These are phyloP conservation scores for Oenanthe melanoleuca DNA, from an alignment of 2,113 vertebrate genomes.

Conservation along the genomic window DNA sequence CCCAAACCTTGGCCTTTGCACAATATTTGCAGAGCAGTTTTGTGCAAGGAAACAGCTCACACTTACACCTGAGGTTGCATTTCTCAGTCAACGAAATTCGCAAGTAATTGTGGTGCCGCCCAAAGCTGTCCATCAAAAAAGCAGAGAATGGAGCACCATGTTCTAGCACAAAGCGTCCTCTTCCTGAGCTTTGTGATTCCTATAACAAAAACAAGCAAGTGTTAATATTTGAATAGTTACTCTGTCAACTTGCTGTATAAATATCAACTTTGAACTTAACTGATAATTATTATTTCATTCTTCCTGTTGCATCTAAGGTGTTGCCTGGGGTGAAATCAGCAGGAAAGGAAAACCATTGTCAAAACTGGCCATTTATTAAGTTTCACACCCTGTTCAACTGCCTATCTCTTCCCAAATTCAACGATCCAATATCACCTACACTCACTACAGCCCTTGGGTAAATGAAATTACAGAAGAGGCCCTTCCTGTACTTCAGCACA, in stretches of 20 bases:
- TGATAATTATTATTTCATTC: not conserved
- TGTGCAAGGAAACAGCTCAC: not conserved
- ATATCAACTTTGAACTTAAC: not conserved
- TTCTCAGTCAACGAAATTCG: conserved; percentile 96
- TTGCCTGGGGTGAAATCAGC: too few species aligned
- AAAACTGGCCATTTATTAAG: not conserved
- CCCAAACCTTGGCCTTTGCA: not conserved
- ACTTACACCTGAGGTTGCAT: conserved; percentile 97
- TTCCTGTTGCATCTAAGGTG: too few species aligned
- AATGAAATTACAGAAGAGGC: not conserved
- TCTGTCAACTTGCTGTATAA: not conserved
- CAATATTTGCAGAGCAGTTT: not conserved
- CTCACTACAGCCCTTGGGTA: not conserved
- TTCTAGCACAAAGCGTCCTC: conserved; percentile 66
- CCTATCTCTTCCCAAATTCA: not conserved
- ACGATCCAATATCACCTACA: not conserved
- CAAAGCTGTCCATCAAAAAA: conserved; percentile 90
- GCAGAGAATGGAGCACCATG: conserved; percentile 82
- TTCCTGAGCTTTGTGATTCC: conserved; percentile 59
- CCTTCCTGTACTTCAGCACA: not conserved
- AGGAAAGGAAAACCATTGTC: not conserved
- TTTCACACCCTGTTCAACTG: not conserved
- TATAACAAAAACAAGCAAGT: conserved; percentile 25
- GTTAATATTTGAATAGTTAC: not conserved
- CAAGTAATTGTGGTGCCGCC: conserved; percentile 91